A percentile compares a stretch with the other conserved stretches of the same genome.
phyloP scores from a whole-genome alignment of 1,140 invertebrate species.

The Atopsyche davidsoni region DNA sequence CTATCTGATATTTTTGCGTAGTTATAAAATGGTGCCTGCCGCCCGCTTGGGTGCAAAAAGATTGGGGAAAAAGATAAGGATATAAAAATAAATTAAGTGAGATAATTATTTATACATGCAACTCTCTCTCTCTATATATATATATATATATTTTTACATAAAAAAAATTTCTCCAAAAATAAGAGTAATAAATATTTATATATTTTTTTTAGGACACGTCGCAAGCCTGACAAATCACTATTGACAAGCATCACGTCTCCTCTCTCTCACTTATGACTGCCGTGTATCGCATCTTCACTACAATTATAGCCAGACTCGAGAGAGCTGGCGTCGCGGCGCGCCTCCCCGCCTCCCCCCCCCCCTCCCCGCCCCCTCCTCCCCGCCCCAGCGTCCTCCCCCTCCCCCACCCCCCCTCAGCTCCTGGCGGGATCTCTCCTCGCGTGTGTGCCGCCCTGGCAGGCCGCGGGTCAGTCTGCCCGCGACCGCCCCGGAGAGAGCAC shows the following conservation, averaged over 20 bases:
- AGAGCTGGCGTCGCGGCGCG: neutral
- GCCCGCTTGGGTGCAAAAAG: too few species aligned
- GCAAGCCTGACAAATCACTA: neutral
- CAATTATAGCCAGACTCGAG: neutral
- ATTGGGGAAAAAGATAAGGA: neutral
- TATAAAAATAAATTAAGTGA: neutral
- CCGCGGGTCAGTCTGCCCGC: slow-evolving; percentile 20
- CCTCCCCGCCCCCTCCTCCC: slow-evolving; percentile 10
- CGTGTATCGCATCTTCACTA: neutral
- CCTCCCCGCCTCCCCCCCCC: slow-evolving; percentile 5
- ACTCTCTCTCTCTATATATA: neutral
- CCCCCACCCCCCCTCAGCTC: too few species aligned
- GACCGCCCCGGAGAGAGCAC: slow-evolving; percentile 11
- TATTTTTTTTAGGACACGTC: neutral
- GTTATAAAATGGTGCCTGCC: too few species aligned
- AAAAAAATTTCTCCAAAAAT: too few species aligned
- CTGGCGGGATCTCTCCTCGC: slow-evolving; percentile 25
- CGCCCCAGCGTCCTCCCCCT: too few species aligned
- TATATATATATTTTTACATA: slow-evolving; percentile 3
- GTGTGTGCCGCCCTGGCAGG: slow-evolving; percentile 21
- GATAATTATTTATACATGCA: too few species aligned
- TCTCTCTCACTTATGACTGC: neutral
- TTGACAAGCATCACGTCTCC: neutral
- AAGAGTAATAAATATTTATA: slow-evolving; percentile 4
- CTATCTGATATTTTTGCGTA: too few species aligned